Evolutionary conservation across 64 coral and sea anemone genomes (phyloP), one percentile per base, ranked within the genome.

Genomic region (Stichodactyla helianthus): DNA sequence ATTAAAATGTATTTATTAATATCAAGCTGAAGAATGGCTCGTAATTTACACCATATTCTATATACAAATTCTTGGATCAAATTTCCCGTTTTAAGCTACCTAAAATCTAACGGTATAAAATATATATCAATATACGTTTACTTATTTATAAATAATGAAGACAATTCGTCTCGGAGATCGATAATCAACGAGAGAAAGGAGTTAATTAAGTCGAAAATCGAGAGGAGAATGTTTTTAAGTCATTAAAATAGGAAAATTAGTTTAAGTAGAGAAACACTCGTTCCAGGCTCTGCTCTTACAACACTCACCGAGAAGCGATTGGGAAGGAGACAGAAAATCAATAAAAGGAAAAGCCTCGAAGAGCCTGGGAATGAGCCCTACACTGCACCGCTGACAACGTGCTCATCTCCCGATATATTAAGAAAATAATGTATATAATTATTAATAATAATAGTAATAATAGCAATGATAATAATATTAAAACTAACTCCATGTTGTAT

Each of bases 91-190:
- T 50, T 11, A 9, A 18, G 6, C 59, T 60, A 13, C 4, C 59
- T 60, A 15, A 60, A 60, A 17, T 60, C 77, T 52, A 79, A 4
- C 7, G 11, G 50, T 79, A 79, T 51, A 79, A 79, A 79, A 79
- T 79, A 79, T 79, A 79, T 50, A 35, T 51, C 77, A 7, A 35
- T 79, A 79, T 27, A 16, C 11, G 77, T 79, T 35, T 50, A 68
- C 63, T 68, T 68, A 68, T 68, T 68, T 79, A 79, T 79, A 79
- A 79, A 79, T 79, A 79, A 31, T 68, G 63, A 68, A 68, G 63
- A 23, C 9, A 6, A 7, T 20, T 68, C 19, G n/a, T 68, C 63
- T 68, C n/a, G 7, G 5, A 5, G 15, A 64, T 22, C n/a, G 63
- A 26, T 7, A 23, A 68, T 22, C n/a, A 68, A 68, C 5, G 63